These are phyloP conservation scores for Clusia tigrina DNA, from an alignment of 2,888 invertebrate genomes.

Conservation along the genomic window DNA sequence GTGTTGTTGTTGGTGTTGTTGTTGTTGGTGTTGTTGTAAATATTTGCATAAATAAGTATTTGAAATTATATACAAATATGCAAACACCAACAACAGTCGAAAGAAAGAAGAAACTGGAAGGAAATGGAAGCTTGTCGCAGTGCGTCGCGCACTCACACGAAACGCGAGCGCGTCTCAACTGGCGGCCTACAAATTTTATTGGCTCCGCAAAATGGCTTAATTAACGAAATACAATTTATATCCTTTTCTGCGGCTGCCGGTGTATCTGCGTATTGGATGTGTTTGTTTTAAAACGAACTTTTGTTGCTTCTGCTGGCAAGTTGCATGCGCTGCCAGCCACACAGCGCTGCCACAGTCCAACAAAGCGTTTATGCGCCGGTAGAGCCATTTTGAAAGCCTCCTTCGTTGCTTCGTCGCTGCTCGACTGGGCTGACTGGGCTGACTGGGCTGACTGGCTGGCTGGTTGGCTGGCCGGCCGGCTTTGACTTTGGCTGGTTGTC, in stretches of 20 bases:
- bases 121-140: not conserved
- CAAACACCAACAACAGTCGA: not conserved
- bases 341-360: too few species aligned
- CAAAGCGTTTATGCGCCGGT: not conserved
- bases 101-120: not conserved
- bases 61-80: not conserved
- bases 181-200: conserved; percentile 27
- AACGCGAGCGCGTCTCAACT: not conserved
- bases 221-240: conserved; percentile 22
- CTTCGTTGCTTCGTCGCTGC: too few species aligned
- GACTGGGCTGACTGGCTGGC: too few species aligned
- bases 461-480: too few species aligned
- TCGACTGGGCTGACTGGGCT: too few species aligned
- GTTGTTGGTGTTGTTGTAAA: conserved; percentile 10
- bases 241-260: not conserved
- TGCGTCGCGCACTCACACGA: not conserved
- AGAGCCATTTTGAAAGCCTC: not conserved
- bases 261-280: not conserved
- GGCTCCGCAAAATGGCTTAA: conserved; percentile 26
- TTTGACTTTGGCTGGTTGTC: not conserved
- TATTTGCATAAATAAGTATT: conserved; percentile 16
- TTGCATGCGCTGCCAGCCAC: too few species aligned
- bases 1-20: conserved; percentile 9
- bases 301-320: not conserved
- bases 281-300: not conserved